Base-by-base conservation (phyloP, 2,113 vertebrate species). In the Desmodus rotundus region DNA sequence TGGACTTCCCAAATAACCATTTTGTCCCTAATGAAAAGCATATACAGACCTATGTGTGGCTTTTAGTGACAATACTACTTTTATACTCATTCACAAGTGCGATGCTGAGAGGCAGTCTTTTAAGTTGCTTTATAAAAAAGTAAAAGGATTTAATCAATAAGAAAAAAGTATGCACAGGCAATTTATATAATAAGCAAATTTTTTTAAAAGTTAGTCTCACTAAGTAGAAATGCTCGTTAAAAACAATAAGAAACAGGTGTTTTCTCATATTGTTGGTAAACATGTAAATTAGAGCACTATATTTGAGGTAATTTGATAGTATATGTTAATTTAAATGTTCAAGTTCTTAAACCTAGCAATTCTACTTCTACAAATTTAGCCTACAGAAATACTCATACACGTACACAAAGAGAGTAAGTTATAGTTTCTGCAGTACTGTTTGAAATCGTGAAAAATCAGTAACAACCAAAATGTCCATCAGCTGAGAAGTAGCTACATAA, bases 291-390 rank as follows among this genome's bases (percentile, higher is more conserved):
- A 76, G 45, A 91, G 17, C 24, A 73, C 16, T 81, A n/a, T 96
- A 52, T 92, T 47, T 72, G n/a, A 78, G 11, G 52, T 83, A 41
- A 84, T n/a, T 94, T 87, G 26, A 7, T 76, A 88, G 50, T 93
- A 36, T 56, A 14, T 67, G 43, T 88, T 90, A 91, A 94, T 92
- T 95, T 74, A 97, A 68, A 45, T 83, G 26, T 68, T 92, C 47
- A 47, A 78, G 36, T 38, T 88, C 24, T 92, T 81, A 41, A 70
- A 91, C 20, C 87, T 45, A 94, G 4, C 38, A 91, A 1, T 93
- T 93, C 43, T 87, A 31, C 54, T 56, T 87, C 74, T 80, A 4
- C 10, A 41, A 58, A 77, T 94, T 84, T 82, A 80, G 83, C 65
- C 58, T 94, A 50, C 4, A 76, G 58, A 87, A 93, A 50, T 54